Evolutionary conservation across 1,140 invertebrate species (phyloP).

Genomic region (Zaprionus africanus): DNA sequence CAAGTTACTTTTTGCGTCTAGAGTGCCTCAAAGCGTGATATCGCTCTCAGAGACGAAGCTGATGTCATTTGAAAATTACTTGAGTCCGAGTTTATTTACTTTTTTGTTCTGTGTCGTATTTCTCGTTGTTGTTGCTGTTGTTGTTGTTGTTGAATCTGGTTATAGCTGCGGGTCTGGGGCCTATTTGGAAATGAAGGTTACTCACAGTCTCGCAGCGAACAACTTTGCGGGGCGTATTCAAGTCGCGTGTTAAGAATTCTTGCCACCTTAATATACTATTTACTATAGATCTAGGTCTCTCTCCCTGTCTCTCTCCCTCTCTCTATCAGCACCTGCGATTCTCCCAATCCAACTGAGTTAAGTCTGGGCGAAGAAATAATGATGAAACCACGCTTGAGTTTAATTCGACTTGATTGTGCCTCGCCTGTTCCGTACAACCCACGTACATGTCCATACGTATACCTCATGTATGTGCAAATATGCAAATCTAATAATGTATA

Average conservation of each 20-base stretch:
- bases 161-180: slow-evolving; percentile 4
- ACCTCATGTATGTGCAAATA: slow-evolving; percentile 1
- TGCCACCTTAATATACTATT: slow-evolving; percentile 12
- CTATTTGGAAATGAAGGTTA: slow-evolving; percentile 68
- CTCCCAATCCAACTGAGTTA: slow-evolving; percentile 6
- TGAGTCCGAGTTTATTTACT: slow-evolving; percentile 46
- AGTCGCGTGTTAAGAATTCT: slow-evolving; percentile 40
- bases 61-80: slow-evolving; percentile 76
- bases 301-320: too few relatives aligned
- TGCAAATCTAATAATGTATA: slow-evolving; percentile 6
- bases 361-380: slow-evolving; percentile 5
- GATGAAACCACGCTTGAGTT: slow-evolving; percentile 34
- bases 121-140: slow-evolving; percentile 4
- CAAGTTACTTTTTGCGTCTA: slow-evolving; percentile 35
- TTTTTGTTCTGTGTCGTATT: slow-evolving; percentile 13
- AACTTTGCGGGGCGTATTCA: slow-evolving; percentile 57
- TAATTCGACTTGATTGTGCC: slow-evolving; percentile 59
- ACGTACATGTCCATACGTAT: slow-evolving; percentile 16
- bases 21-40: slow-evolving; percentile 41
- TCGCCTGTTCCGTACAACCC: slow-evolving; percentile 21
- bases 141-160: neutral
- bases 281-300: slow-evolving; percentile 14
- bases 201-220: slow-evolving; percentile 45
- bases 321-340: slow-evolving; percentile 1
- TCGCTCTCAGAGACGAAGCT: slow-evolving; percentile 59